Base-by-base conservation (phyloP, 2,797 vertebrate species). In the Cossypha caffra region DNA sequence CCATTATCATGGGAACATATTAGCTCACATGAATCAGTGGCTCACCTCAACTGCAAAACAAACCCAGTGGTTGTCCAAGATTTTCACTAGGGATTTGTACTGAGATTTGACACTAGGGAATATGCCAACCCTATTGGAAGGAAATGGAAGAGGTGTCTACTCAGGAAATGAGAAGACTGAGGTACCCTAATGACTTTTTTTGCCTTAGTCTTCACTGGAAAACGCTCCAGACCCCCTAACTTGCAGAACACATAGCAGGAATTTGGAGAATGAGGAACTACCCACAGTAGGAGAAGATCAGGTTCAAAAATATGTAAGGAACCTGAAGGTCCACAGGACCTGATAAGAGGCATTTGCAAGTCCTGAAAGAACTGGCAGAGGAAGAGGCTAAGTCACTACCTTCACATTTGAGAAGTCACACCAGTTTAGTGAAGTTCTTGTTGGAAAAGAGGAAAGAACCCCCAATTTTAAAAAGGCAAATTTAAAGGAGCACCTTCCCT, bases 41-140 rank as follows among this genome's bases (percentile, higher is more conserved):
- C 37, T 67, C 59, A 75, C 37, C 42, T 81, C 40, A 61, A 73
- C 66, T 47, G 33, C 50, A 68, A 86, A 94, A 78, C 25, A 88
- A 69, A 58, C 13, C 3, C 35, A 59, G 47, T 18, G 13, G 42
- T 77, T 69, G 20, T 37, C 52, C 57, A 15, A 80, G 58, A 63
- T 47, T 71, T 81, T 59, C 21, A 59, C 29, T 18, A 66, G 38
- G 21, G 25, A 47, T 67, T 52, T 47, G 16, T 68, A 61, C 16
- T 43, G 35, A 54, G 42, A 62, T 48, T 68, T 48, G n/a, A n/a
- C 33, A 48, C 11, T 15, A 48, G 11, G 13, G n/a, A 82, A 57
- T 21, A 50, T 18, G 37, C 6, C 1, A 0, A 55, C 6, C 16
- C 35, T 25, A 17, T 20, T 62, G 48, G 23, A 88, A 75, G 19